Base-by-base conservation (phyloP, 2,113 vertebrate species). In the Ciconia maguari region DNA sequence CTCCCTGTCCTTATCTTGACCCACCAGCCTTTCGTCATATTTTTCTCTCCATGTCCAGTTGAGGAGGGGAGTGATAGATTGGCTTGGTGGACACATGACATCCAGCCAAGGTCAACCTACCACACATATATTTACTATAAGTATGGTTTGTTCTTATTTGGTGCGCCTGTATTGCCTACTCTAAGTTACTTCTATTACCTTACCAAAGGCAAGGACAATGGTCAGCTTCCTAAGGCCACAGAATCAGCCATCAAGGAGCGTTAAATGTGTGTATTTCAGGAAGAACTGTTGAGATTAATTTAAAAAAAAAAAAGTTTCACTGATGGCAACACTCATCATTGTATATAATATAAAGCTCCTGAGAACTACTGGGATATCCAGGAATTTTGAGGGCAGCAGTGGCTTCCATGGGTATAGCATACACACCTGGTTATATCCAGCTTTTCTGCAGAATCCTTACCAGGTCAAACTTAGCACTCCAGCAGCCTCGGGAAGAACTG, bases 1-100 rank as follows among this genome's bases (percentile, higher is more conserved):
- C 3, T 68, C 9, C 9, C 48, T 30, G 15, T 69, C 15, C 20
- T 75, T 34, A 16, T 16, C 15, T 83, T 3, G 4, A 55, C 11
- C 11, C 25, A 32, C 0, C 3, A 60, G 49, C 1, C 32, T 78
- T 85, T 74, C 4, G 0, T 18, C 7, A 1, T 22, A 32, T 34
- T 78, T 41, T 65, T 44, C 16, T 54, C 6, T 21, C 4, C 5
- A 12, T 61, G 51, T 66, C 25, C 29, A 48, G 17, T 2, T 54
- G 32, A 83, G n/a, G 5, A 72, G 46, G 2, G 2, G 13, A 60
- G 11, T 16, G 22, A 62, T 7, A 57, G 7, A 36, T 34, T 1
- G 9, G 16, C 18, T 65, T 64, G 16, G 20, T 66, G 66, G 30
- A 9, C 6, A 41, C 9, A 8, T 42, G 36, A 7, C 14, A 34